Percentiles rank a stretch among this genome's conserved stretches.
These are phyloP conservation scores for Strix aluco DNA, from an alignment of 2,113 vertebrate genomes.

Conservation along the genomic window DNA sequence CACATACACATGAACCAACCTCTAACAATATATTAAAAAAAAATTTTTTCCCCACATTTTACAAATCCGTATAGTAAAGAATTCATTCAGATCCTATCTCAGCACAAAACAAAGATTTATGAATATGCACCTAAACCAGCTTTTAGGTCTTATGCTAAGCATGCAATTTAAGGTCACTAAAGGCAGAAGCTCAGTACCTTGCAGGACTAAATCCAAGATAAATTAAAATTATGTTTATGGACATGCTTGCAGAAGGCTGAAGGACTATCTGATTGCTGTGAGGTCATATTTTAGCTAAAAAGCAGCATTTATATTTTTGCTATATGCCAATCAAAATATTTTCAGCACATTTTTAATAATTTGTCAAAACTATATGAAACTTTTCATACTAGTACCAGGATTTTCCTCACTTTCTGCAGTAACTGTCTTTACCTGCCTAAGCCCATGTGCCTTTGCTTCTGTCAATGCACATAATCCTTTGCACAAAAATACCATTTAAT, in stretches of 20 bases:
- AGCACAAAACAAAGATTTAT: neutral
- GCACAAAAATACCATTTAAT: neutral
- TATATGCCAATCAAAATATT: neutral
- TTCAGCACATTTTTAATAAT: neutral
- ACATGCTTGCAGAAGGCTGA: neutral
- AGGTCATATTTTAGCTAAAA: neutral
- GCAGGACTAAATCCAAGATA: neutral
- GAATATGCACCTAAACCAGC: neutral
- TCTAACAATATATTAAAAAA: no score
- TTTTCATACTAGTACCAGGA: neutral
- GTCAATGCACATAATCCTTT: neutral
- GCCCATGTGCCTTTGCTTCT: neutral
- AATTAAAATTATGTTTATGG: neutral
- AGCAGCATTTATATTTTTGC: neutral
- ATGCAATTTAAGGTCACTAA: neutral
- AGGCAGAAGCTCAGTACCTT: neutral
- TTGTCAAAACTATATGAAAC: neutral
- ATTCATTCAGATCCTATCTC: neutral
- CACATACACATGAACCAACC: neutral
- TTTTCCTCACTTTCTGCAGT: neutral
- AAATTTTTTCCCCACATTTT: neutral
- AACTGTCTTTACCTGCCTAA: neutral
- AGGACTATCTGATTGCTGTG: neutral
- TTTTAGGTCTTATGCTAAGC: neutral
- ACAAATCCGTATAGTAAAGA: neutral